A percentile compares a stretch with the other conserved stretches of the same genome.
These are phyloP conservation scores for Pitta sordida DNA, from an alignment of 2,113 vertebrate genomes.

Conservation along the genomic window DNA sequence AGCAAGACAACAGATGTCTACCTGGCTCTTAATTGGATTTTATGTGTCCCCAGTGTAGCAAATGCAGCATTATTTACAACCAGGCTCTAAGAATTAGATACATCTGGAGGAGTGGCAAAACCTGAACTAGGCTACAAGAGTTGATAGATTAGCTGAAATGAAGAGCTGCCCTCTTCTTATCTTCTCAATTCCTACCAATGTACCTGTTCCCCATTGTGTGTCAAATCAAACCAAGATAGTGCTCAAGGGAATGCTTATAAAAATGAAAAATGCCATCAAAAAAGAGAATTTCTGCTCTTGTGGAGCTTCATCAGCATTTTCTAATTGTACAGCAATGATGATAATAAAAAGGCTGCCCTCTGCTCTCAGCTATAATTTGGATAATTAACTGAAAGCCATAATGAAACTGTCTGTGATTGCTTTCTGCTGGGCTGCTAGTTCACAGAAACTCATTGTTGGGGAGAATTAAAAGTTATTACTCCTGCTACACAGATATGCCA, in stretches of 20 bases:
- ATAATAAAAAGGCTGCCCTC: constrained; percentile 56
- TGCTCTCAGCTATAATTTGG: constrained; percentile 42
- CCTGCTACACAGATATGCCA: not conserved
- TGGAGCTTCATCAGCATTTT: constrained; percentile 25
- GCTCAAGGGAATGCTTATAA: not conserved
- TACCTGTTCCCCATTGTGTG: not conserved
- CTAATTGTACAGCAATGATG: constrained; percentile 40
- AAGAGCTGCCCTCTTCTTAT: not conserved
- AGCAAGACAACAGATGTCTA: constrained; percentile 58
- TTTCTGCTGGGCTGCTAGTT: constrained; percentile 28
- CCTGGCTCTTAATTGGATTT: constrained; percentile 55
- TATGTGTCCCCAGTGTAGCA: constrained; percentile 33
- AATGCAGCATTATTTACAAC: constrained; percentile 45
- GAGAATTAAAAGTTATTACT: constrained; percentile 16
- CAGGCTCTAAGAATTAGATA: constrained; percentile 55
- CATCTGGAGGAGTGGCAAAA: constrained; percentile 47
- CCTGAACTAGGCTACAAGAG: not conserved
- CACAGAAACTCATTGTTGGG: constrained; percentile 4
- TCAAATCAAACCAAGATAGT: not conserved
- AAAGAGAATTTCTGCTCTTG: not conserved
- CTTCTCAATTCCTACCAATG: not conserved
- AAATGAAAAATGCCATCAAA: constrained; percentile 2
- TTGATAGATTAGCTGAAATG: not conserved
- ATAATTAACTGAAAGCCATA: constrained; percentile 36
- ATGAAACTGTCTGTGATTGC: constrained; percentile 46